Conservation (phyloP, 2,888 invertebrate species). For the Megastigmus dorsalis region DNA sequence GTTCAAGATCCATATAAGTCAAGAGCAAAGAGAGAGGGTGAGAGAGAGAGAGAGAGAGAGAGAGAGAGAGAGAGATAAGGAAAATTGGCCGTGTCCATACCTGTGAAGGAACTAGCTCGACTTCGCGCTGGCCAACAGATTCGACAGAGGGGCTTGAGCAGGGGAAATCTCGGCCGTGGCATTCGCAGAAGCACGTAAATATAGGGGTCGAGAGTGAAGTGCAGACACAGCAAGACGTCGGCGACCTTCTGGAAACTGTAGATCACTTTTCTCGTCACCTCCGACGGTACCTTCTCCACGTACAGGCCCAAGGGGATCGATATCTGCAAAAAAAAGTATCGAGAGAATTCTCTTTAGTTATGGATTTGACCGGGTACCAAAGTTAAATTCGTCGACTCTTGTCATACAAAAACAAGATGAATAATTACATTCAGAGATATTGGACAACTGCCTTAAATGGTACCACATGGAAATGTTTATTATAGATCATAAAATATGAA, state of each 20-base stretch:
- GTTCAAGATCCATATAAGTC: too few species aligned
- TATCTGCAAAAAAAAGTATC: constrained; percentile 76
- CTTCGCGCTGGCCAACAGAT: constrained; percentile 69
- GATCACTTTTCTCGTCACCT: constrained; percentile 62
- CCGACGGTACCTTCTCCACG: constrained; percentile 59
- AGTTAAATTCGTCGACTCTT: too few species aligned
- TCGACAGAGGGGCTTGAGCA: constrained; percentile 69
- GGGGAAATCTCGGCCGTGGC: constrained; percentile 66
- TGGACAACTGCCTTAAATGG: too few species aligned
- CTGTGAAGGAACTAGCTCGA: constrained; percentile 68
- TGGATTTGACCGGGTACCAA: too few species aligned
- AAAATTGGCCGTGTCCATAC: constrained; percentile 57
- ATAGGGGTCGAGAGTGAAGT: constrained; percentile 89
- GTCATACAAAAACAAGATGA: too few species aligned
- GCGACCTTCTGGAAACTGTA: constrained; percentile 78
- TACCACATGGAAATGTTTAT: too few species aligned
- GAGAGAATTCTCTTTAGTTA: too few species aligned
- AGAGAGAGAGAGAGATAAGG: too few species aligned
- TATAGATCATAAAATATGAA: too few species aligned
- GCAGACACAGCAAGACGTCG: constrained; percentile 85
- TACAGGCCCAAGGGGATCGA: constrained; percentile 80
- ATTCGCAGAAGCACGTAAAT: constrained; percentile 85
- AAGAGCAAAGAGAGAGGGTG: too few species aligned
- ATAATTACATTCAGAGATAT: too few species aligned
- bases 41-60: too few species aligned